Percentiles rank a stretch among this genome's conserved stretches.
These are phyloP conservation scores for Orthosia incerta DNA, from an alignment of 2,888 invertebrate species.

Conservation along the genomic window DNA sequence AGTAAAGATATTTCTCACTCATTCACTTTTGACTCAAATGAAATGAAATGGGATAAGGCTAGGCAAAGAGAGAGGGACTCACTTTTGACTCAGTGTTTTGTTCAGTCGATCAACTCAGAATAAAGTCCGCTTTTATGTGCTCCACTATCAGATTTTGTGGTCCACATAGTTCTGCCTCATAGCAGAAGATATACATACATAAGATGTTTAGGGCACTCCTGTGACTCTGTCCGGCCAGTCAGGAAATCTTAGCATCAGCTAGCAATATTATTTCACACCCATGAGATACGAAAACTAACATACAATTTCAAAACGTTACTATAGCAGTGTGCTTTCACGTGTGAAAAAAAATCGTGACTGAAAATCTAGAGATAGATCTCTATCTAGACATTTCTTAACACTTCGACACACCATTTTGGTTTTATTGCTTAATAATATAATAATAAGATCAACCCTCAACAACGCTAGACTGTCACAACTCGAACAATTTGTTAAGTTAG, in stretches of 20 bases:
- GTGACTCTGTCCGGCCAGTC: neutral
- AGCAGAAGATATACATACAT: too few species aligned
- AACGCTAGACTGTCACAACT: slow-evolving; percentile 5
- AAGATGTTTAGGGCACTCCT: neutral
- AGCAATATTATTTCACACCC: neutral
- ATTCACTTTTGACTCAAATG: too few species aligned
- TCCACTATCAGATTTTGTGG: too few species aligned
- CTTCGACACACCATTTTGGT: slow-evolving; percentile 5
- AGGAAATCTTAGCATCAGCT: neutral
- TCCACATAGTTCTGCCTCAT: too few species aligned
- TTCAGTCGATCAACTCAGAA: neutral
- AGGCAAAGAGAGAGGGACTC: too few species aligned
- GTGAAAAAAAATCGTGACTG: neutral
- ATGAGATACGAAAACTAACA: too few species aligned
- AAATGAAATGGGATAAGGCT: too few species aligned
- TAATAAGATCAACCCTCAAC: slow-evolving; percentile 26
- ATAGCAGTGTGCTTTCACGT: neutral
- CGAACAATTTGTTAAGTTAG: slow-evolving; percentile 18
- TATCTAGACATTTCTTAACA: neutral
- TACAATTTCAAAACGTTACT: neutral
- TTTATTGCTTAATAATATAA: slow-evolving; percentile 31
- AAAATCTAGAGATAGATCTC: neutral
- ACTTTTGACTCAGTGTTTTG: neutral
- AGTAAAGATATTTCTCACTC: too few species aligned
- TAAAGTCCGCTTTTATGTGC: too few species aligned